These are phyloP conservation scores for Microcaecilia unicolor DNA, from an alignment of 2,797 vertebrate species.

Conservation along the genomic window DNA sequence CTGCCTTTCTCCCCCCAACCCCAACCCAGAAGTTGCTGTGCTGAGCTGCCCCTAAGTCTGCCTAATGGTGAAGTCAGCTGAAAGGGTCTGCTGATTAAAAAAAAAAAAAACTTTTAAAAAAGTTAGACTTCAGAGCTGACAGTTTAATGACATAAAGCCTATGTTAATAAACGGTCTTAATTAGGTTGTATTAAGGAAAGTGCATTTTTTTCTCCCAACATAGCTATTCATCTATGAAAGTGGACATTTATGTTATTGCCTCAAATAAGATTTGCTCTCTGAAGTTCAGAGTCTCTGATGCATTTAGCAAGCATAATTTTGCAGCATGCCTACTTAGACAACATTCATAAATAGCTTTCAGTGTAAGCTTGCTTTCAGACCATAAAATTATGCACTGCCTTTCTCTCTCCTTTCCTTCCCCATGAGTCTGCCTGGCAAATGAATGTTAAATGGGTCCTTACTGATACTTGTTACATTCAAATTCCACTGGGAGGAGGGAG, in stretches of 20 bases:
- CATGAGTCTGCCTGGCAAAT: slow-evolving; percentile 12
- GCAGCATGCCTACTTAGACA: slow-evolving; percentile 15
- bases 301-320: slow-evolving; percentile 29
- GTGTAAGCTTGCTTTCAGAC: slow-evolving; percentile 17
- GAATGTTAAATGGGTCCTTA: slow-evolving; percentile 22
- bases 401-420: slow-evolving; percentile 5
- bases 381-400: slow-evolving; percentile 2
- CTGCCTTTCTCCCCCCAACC: no score
- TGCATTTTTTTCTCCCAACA: slow-evolving; percentile 9
- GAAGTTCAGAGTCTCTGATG: slow-evolving; percentile 9
- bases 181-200: slow-evolving; percentile 37
- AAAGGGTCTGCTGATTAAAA: no score
- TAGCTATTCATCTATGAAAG: slow-evolving; percentile 31
- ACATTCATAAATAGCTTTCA: slow-evolving; percentile 7
- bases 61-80: no score
- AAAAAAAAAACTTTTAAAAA: no score
- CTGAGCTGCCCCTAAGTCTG: no score
- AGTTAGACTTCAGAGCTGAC: slow-evolving; percentile 19
- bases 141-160: slow-evolving; percentile 22
- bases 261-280: slow-evolving; percentile 26
- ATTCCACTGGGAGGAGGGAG: slow-evolving; percentile 12
- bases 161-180: slow-evolving; percentile 35
- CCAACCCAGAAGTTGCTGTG: no score
- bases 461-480: slow-evolving; percentile 30
- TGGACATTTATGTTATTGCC: slow-evolving; percentile 25